A percentile compares a stretch with the other conserved stretches of the same genome.
These are phyloP conservation scores for Drosophila subsilvestris DNA, from an alignment of 2,888 invertebrate species.

Conservation along the genomic window DNA sequence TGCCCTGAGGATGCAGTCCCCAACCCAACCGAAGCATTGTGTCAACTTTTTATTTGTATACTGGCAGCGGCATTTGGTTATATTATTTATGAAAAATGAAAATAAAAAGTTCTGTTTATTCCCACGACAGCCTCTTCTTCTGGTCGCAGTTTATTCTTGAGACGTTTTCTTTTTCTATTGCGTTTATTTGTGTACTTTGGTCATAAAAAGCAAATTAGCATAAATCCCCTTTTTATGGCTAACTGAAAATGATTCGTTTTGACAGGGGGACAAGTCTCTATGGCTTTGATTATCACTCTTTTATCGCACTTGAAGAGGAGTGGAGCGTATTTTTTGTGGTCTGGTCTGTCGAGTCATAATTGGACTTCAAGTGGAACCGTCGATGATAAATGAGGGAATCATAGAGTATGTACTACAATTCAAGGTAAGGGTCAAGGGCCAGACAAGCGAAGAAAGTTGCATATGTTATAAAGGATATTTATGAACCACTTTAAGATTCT, in stretches of 20 bases:
- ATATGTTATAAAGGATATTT: background rate
- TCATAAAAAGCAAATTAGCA: conserved; percentile 53
- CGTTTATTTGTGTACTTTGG: conserved; percentile 5
- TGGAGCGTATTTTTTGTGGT: background rate
- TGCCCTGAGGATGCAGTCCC: background rate
- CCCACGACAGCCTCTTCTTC: conserved; percentile 1
- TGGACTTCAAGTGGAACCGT: background rate
- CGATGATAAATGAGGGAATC: too few relatives aligned
- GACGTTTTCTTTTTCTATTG: background rate
- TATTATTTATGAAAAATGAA: conserved; percentile 41
- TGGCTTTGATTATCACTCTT: background rate
- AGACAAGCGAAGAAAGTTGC: background rate
- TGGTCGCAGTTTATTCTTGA: background rate
- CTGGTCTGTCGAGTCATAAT: background rate
- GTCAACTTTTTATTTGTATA: background rate
- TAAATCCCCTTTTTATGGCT: conserved; percentile 57
- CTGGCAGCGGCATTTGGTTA: background rate
- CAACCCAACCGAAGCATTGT: background rate
- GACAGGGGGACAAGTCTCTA: background rate
- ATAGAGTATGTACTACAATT: background rate
- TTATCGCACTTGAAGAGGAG: background rate
- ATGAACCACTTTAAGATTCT: background rate
- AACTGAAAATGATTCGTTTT: conserved; percentile 10
- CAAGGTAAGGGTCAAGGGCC: background rate
- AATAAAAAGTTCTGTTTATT: conserved; percentile 26